phyloP scores from a whole-genome alignment of 2,888 invertebrate genomes.

The Corythucha ciliata region DNA sequence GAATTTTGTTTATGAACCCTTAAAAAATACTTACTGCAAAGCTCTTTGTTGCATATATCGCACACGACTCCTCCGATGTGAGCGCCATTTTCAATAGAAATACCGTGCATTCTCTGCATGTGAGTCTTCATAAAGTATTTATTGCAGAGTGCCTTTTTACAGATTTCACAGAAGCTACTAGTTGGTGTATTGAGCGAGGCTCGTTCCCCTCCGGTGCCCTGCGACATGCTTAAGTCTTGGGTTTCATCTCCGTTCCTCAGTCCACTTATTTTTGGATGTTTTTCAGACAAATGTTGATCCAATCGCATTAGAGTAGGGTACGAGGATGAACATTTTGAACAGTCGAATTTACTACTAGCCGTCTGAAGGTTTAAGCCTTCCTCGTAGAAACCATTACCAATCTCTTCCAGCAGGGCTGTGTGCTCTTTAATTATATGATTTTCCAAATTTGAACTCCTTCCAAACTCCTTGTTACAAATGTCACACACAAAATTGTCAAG shows the following conservation, averaged over 20 bases:
- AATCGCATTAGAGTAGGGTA: constrained; percentile 26
- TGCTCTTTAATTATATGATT: constrained; percentile 33
- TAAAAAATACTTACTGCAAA: constrained; percentile 95
- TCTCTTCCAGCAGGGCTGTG: constrained; percentile 32
- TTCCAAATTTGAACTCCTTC: constrained; percentile 30
- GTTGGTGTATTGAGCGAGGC: constrained; percentile 43
- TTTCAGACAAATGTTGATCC: constrained; percentile 29
- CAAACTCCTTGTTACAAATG: constrained; percentile 33
- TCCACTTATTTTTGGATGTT: constrained; percentile 24
- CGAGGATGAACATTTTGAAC: constrained; percentile 29
- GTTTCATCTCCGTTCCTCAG: constrained; percentile 20
- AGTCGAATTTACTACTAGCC: constrained; percentile 22
- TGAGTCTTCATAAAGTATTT: constrained; percentile 99
- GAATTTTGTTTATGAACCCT: constrained; percentile 96
- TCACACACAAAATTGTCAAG: constrained; percentile 32
- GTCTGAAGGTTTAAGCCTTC: constrained; percentile 19
- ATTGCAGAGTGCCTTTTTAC: constrained; percentile 97
- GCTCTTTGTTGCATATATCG: constrained; percentile 95
- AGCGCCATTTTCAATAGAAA: constrained; percentile 84
- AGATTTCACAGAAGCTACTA: constrained; percentile 91
- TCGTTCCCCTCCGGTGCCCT: constrained; percentile 24
- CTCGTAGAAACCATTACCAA: constrained; percentile 31
- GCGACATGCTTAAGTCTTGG: constrained; percentile 16
- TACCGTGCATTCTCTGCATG: constrained; percentile 97
- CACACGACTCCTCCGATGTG: constrained; percentile 90